A percentile compares a stretch with the other conserved stretches of the same genome.
Conservation (phyloP, 1,140 invertebrate species). For the Drosophila lacteicornis region DNA sequence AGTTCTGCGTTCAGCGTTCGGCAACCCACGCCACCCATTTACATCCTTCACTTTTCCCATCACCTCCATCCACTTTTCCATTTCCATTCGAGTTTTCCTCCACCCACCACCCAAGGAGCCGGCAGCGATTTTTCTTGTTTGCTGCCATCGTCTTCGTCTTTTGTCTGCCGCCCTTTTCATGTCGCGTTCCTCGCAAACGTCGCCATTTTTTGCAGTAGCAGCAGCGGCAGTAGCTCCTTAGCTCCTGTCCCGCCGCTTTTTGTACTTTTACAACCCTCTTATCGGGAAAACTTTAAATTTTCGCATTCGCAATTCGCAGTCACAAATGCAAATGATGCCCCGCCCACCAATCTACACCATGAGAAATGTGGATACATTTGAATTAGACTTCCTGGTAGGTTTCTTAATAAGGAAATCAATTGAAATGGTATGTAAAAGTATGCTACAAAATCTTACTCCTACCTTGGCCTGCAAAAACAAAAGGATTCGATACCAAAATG, state of each 20-base stretch:
- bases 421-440: not conserved
- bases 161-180: conserved; percentile 81
- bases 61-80: conserved; percentile 20
- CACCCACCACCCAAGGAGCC: conserved; percentile 41
- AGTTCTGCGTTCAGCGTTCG: conserved; percentile 32
- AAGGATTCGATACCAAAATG: not conserved
- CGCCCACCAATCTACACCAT: conserved; percentile 45
- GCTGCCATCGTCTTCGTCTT: conserved; percentile 62
- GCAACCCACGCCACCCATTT: conserved; percentile 16
- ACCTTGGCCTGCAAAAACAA: too few relatives aligned
- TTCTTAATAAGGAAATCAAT: not conserved
- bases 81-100: conserved; percentile 9
- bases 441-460: too few relatives aligned
- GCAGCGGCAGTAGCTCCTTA: conserved; percentile 32
- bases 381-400: conserved; percentile 1
- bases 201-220: conserved; percentile 66
- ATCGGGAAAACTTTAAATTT: conserved; percentile 80
- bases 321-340: conserved; percentile 76
- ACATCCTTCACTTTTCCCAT: conserved; percentile 32
- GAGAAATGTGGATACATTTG: conserved; percentile 9
- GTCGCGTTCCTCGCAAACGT: conserved; percentile 66
- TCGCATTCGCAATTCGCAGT: conserved; percentile 80
- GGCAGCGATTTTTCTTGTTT: conserved; percentile 80
- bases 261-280: conserved; percentile 80
- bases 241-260: conserved; percentile 43